Percentiles rank a stretch among this genome's conserved stretches.
Conservation (phyloP, 1,140 invertebrate genomes). For the Drosophila murphyi region DNA sequence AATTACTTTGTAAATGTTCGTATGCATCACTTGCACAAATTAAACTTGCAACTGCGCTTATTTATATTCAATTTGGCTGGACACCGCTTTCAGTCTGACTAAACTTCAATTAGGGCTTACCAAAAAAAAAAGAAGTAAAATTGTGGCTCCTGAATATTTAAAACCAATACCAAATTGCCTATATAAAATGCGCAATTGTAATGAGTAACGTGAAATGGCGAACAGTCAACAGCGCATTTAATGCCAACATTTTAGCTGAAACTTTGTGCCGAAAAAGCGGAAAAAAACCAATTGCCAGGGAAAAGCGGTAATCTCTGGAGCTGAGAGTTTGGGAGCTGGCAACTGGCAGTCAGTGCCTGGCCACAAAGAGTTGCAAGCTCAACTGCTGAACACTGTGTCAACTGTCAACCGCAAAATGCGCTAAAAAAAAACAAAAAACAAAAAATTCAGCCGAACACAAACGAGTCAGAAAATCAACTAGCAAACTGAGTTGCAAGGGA, state of each 20-base stretch:
- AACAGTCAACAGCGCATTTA: conserved; percentile 56
- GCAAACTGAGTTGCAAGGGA: neutral
- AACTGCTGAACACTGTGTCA: conserved; percentile 65
- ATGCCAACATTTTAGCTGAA: conserved; percentile 78
- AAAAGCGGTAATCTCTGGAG: conserved; percentile 7
- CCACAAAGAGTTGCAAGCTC: neutral
- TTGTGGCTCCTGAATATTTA: conserved; percentile 70
- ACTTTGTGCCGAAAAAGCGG: conserved; percentile 29
- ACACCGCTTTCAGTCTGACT: conserved; percentile 26
- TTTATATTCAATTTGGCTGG: neutral
- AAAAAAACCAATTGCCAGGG: conserved; percentile 66
- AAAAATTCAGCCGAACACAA: conserved; percentile 1
- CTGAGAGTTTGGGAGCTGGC: neutral
- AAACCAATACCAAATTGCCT: conserved; percentile 59
- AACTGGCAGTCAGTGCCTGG: neutral
- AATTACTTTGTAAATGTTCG: too few species aligned
- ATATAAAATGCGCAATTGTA: conserved; percentile 69
- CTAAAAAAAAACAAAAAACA: conserved; percentile 43
- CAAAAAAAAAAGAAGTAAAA: conserved; percentile 40
- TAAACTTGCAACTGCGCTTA: neutral
- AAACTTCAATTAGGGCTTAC: conserved; percentile 68
- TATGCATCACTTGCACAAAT: too few species aligned
- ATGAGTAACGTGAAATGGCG: conserved; percentile 45
- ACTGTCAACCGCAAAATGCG: conserved; percentile 78
- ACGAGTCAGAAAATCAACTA: conserved; percentile 53